Percentiles rank a stretch among this genome's conserved stretches.
Evolutionary conservation across 2,888 invertebrate genomes (phyloP).

Genomic region (Heliconius charithonia): DNA sequence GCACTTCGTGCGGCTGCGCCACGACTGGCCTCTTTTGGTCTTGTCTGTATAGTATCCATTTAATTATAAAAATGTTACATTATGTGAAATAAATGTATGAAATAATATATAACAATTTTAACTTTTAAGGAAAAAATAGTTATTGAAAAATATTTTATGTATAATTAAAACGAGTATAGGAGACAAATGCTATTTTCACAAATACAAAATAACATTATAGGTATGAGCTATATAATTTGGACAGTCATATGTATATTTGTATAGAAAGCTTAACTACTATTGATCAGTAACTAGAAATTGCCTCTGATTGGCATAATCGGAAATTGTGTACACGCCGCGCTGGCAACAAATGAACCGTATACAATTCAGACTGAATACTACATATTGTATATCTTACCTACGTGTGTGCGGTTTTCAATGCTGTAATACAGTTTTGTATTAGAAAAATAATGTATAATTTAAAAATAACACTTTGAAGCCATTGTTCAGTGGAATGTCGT

Average conservation of each 20-base stretch:
- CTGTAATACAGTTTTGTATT: background rate
- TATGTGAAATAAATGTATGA: no score
- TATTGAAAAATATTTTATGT: no score
- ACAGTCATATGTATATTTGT: background rate
- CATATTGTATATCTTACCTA: background rate
- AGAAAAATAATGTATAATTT: background rate
- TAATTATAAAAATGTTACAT: no score
- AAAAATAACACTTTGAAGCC: background rate
- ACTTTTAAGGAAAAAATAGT: no score
- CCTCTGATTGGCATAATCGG: slow-evolving; percentile 24
- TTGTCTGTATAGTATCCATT: no score
- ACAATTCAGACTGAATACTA: slow-evolving; percentile 13
- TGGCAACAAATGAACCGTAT: slow-evolving; percentile 22
- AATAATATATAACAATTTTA: no score
- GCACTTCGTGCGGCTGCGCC: no score
- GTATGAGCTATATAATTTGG: background rate
- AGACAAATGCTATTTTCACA: background rate
- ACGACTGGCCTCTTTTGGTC: no score
- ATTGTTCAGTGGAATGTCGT: no score
- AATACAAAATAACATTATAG: background rate
- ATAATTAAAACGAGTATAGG: no score
- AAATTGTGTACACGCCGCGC: slow-evolving; percentile 28
- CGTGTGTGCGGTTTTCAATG: background rate
- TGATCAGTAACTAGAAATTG: slow-evolving; percentile 23
- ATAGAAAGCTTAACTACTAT: slow-evolving; percentile 6